phyloP scores from a whole-genome alignment of 2,797 vertebrate species.

The Cyclopterus lumpus region DNA sequence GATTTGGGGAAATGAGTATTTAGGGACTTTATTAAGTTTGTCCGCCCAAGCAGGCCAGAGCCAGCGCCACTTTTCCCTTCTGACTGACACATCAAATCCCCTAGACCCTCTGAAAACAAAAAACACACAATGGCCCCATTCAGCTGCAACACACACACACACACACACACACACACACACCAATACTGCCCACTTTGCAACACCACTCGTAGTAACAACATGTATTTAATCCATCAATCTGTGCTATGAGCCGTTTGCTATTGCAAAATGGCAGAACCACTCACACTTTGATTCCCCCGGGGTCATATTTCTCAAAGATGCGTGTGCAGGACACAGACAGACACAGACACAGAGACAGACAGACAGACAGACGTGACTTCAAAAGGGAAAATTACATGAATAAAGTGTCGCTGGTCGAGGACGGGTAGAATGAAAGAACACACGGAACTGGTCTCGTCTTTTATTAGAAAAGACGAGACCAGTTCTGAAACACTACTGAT shows the following conservation, averaged over 20 bases:
- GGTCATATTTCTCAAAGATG: constrained; percentile 25
- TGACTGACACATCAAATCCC: constrained; percentile 56
- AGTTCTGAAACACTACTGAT: background rate
- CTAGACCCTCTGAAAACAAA: constrained; percentile 48
- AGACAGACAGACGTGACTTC: constrained; percentile 10
- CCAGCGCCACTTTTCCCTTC: constrained; percentile 38
- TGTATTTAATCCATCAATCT: constrained; percentile 52
- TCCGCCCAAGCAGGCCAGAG: constrained; percentile 37
- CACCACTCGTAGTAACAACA: constrained; percentile 23
- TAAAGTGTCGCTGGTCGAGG: constrained; percentile 20
- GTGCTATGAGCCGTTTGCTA: constrained; percentile 26
- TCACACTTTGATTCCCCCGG: constrained; percentile 13
- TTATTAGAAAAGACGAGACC: constrained; percentile 14
- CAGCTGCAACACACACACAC: constrained; percentile 41
- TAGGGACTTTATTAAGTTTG: constrained; percentile 50
- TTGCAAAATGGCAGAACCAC: constrained; percentile 8
- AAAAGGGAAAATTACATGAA: constrained; percentile 22
- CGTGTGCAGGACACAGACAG: background rate
- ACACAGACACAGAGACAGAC: constrained; percentile 7
- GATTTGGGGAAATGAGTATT: constrained; percentile 57
- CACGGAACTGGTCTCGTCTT: no score
- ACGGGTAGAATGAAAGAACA: constrained; percentile 7
- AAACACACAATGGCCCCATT: constrained; percentile 62
- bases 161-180: no score
- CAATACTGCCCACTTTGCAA: background rate